These are phyloP conservation scores for Drosophila jambulina DNA, from an alignment of 1,140 invertebrate species.

Conservation along the genomic window DNA sequence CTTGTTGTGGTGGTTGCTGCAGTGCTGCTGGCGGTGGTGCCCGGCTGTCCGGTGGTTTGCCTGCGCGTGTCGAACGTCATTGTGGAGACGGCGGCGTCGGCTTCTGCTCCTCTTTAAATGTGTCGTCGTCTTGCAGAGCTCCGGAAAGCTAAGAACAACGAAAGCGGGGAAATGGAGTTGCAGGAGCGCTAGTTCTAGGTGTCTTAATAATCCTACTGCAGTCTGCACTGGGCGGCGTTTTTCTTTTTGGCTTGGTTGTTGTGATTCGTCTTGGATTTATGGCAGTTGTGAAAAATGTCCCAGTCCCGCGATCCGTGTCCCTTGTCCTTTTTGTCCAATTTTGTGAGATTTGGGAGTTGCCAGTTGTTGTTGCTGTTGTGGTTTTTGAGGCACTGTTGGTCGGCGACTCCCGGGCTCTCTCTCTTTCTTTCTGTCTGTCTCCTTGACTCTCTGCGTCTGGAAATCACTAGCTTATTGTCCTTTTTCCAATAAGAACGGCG, in stretches of 20 bases:
- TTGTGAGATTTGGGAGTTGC: constrained; percentile 28
- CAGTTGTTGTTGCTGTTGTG: constrained; percentile 42
- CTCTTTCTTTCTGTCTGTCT: constrained; percentile 27
- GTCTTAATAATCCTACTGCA: constrained; percentile 57
- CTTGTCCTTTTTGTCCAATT: constrained; percentile 18
- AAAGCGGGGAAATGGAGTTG: constrained; percentile 6
- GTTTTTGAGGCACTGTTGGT: constrained; percentile 73
- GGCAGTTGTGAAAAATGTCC: constrained; percentile 68
- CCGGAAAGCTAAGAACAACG: constrained; percentile 1
- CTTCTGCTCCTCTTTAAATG: constrained; percentile 4
- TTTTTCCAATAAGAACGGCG: constrained; percentile 69
- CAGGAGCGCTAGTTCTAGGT: constrained; percentile 20
- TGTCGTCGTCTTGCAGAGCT: constrained; percentile 15
- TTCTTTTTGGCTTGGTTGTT: constrained; percentile 57
- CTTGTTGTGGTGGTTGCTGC: constrained; percentile 56
- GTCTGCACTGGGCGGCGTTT: constrained; percentile 75
- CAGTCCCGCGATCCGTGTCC: constrained; percentile 5
- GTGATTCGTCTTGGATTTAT: constrained; percentile 42
- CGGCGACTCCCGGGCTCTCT: constrained; percentile 38
- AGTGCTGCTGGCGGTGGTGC: constrained; percentile 58
- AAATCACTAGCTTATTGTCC: constrained; percentile 41
- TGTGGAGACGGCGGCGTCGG: constrained; percentile 17
- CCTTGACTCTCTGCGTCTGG: constrained; percentile 11
- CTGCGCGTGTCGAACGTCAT: constrained; percentile 84
- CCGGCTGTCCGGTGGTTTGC: constrained; percentile 65